These are phyloP conservation scores for Rhyacichthys aspro DNA, from an alignment of 2,797 vertebrate species.

Conservation along the genomic window DNA sequence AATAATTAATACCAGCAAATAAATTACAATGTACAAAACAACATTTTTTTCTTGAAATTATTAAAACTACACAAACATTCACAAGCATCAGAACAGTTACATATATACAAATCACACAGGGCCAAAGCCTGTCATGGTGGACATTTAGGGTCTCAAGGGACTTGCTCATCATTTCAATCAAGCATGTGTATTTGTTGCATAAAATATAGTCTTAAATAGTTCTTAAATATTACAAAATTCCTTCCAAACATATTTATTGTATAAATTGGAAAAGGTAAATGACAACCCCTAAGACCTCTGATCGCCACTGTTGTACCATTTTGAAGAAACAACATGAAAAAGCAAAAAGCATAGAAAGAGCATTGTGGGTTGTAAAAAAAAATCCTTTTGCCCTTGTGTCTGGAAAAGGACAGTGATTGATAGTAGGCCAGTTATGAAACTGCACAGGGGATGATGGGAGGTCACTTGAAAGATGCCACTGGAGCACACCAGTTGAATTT, in stretches of 20 bases:
- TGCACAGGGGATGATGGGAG: constrained; percentile 51
- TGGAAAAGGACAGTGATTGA: constrained; percentile 63
- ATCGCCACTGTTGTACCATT: constrained; percentile 44
- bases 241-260: constrained; percentile 75
- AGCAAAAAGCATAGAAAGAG: constrained; percentile 3
- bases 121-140: constrained; percentile 80
- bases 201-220: constrained; percentile 88
- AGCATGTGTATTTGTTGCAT: constrained; percentile 81
- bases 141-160: constrained; percentile 91
- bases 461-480: constrained; percentile 53
- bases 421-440: constrained; percentile 57
- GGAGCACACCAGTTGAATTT: constrained; percentile 59
- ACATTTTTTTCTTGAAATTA: constrained; percentile 83
- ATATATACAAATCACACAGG: constrained; percentile 89
- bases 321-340: constrained; percentile 36
- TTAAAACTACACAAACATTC: constrained; percentile 91
- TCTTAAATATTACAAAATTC: constrained; percentile 86
- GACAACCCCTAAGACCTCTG: constrained; percentile 65
- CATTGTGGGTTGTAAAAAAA: constrained; percentile 10
- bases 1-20: constrained; percentile 88
- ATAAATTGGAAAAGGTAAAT: constrained; percentile 77
- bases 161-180: constrained; percentile 86
- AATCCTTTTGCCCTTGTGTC: constrained; percentile 30
- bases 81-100: constrained; percentile 90
- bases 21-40: constrained; percentile 99